Percentiles rank a stretch among this genome's conserved stretches.
Conservation (phyloP, 2,113 vertebrate species). For the Mustelus asterias region DNA sequence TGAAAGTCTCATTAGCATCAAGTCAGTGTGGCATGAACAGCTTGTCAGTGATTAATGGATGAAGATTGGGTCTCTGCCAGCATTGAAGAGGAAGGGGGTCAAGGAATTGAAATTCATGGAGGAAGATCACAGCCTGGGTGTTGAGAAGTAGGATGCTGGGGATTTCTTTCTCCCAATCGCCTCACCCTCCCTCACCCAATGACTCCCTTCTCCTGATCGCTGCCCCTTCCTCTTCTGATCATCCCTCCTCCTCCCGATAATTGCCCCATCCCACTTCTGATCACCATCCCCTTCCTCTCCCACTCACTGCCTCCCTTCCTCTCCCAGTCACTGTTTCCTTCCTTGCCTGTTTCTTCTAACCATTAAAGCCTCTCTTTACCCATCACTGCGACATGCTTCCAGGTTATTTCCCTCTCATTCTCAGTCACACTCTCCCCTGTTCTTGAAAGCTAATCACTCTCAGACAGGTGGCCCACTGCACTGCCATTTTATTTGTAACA, state of each 20-base stretch:
- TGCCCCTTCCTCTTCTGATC: no score
- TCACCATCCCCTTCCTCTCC: neutral
- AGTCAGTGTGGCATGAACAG: no score
- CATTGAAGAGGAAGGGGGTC: no score
- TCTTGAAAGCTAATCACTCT: neutral
- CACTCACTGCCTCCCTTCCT: neutral
- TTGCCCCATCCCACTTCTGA: no score
- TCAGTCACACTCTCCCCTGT: neutral
- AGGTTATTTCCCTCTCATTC: neutral
- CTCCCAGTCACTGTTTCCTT: neutral
- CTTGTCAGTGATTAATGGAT: no score
- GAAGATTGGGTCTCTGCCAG: no score
- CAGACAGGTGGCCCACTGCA: neutral
- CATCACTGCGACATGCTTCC: neutral
- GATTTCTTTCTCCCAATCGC: neutral
- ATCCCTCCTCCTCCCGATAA: no score
- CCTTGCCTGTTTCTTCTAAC: neutral
- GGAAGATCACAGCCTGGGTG: no score
- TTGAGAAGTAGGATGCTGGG: no score
- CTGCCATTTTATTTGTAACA: neutral
- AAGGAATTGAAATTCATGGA: no score
- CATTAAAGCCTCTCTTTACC: neutral
- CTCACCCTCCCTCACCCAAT: neutral
- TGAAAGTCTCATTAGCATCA: no score
- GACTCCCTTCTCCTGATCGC: no score